Conservation (phyloP, 2,797 vertebrate species). For the Rallus crepitans region DNA sequence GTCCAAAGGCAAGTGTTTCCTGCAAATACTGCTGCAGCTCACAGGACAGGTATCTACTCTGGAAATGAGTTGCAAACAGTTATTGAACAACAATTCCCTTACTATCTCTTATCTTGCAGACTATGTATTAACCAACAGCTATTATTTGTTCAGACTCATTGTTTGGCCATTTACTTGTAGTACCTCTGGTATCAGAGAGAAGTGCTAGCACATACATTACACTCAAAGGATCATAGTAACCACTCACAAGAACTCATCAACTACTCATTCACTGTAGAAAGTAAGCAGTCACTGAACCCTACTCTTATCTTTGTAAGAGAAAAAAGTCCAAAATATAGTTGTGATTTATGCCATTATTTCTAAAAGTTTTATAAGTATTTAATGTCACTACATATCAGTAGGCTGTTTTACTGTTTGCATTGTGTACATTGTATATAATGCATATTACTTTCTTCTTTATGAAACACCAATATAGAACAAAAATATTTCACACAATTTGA, state of each 20-base stretch:
- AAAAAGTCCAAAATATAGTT: not conserved
- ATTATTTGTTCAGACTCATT: not conserved
- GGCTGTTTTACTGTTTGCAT: not conserved
- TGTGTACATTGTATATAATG: not conserved
- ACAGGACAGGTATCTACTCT: not conserved
- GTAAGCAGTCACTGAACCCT: not conserved
- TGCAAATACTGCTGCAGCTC: fast-evolving
- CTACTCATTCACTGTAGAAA: not conserved
- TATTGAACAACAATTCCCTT: not conserved
- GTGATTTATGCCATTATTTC: not conserved
- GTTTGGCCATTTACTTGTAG: not conserved
- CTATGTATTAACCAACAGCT: not conserved
- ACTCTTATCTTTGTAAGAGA: not conserved
- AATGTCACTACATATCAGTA: not conserved
- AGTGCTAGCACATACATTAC: not conserved
- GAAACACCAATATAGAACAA: not conserved
- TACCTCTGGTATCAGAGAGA: not conserved
- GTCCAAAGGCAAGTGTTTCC: not conserved
- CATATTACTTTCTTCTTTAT: not conserved
- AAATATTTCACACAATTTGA: not conserved
- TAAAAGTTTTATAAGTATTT: not conserved
- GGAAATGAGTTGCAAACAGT: not conserved
- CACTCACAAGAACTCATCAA: not conserved
- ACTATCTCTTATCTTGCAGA: not conserved
- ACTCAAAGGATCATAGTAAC: not conserved